Evolutionary conservation across 1,140 invertebrate species (phyloP).

Genomic region (Papilio machaon): DNA sequence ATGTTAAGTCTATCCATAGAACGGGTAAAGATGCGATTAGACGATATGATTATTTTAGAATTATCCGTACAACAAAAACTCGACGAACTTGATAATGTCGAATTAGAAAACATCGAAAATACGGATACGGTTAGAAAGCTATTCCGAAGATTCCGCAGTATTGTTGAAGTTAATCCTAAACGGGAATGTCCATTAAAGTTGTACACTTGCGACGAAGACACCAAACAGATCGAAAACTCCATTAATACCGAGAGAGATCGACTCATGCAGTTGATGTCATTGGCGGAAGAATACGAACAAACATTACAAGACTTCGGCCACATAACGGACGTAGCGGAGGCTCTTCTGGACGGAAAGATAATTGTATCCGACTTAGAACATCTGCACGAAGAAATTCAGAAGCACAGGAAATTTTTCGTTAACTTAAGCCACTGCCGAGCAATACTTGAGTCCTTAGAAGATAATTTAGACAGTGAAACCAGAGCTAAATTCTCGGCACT

Average conservation of each 20-base stretch:
- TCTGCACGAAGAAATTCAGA: conserved; percentile 93
- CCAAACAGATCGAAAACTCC: conserved; percentile 85
- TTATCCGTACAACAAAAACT: conserved; percentile 84
- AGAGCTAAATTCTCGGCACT: conserved; percentile 87
- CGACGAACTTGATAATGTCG: conserved; percentile 85
- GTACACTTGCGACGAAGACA: conserved; percentile 85
- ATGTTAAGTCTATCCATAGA: conserved; percentile 81
- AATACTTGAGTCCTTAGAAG: conserved; percentile 92
- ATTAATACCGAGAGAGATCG: conserved; percentile 88
- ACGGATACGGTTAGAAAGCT: conserved; percentile 60
- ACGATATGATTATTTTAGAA: conserved; percentile 84
- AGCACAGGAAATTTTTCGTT: conserved; percentile 93
- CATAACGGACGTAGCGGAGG: conserved; percentile 91
- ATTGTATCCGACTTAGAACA: conserved; percentile 88
- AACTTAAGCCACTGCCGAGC: conserved; percentile 92
- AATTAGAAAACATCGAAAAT: conserved; percentile 82
- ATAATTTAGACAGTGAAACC: conserved; percentile 90
- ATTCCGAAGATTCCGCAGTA: conserved; percentile 59
- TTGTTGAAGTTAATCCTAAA: conserved; percentile 66
- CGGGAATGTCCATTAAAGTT: conserved; percentile 85
- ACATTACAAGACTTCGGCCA: conserved; percentile 92
- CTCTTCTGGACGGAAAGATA: conserved; percentile 88
- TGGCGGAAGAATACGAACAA: conserved; percentile 93
- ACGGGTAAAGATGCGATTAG: conserved; percentile 81
- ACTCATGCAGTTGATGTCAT: conserved; percentile 86